Evolutionary conservation across 2,113 vertebrate genomes (phyloP), one percentile per base, ranked within the genome.

Genomic region (Elgaria multicarinata): DNA sequence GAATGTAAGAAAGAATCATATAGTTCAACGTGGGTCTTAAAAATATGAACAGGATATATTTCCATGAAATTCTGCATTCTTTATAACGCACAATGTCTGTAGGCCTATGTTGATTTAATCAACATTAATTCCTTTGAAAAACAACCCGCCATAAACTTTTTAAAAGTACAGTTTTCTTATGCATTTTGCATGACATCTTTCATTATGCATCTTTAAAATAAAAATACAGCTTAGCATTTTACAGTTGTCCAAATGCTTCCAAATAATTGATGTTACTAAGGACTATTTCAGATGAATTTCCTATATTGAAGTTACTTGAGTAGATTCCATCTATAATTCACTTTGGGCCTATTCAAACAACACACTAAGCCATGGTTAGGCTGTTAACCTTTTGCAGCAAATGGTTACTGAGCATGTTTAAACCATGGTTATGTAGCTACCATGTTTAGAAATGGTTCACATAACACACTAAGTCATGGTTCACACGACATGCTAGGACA

Each of bases 191-290:
- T 71, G 58, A 78, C 85, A 28, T 77, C 82, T 36, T 31, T 83
- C 20, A 93, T 24, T 92, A 2, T 8, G 33, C 46, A 87, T 42
- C 72, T 77, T 69, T 55, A 24, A 76, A 44, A 33, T 0, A 69
- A 39, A 0, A 76, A 39, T 18, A 24, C 42, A 31, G 28, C 7
- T 66, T 66, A 78, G 20, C 6, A 24, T 93, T 93, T 92, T 93
- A 83, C 39, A 53, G 66, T 53, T 92, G 39, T 39, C 91, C 76
- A 90, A 93, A 84, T 31, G 31, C 36, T 88, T 66, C 53, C 39
- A 84, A 90, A 88, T 91, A 91, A 90, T 76, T 82, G 50, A 24
- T 84, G 62, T 80, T 87, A 53, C 89, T 92, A 85, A 91, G 89
- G 85, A 3, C 87, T 88, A 88, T 83, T 91, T 90, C 75, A 62